A percentile compares a stretch with the other conserved stretches of the same genome.
Conservation (phyloP, 2,113 vertebrate genomes). For the Arothron firmamentum region DNA sequence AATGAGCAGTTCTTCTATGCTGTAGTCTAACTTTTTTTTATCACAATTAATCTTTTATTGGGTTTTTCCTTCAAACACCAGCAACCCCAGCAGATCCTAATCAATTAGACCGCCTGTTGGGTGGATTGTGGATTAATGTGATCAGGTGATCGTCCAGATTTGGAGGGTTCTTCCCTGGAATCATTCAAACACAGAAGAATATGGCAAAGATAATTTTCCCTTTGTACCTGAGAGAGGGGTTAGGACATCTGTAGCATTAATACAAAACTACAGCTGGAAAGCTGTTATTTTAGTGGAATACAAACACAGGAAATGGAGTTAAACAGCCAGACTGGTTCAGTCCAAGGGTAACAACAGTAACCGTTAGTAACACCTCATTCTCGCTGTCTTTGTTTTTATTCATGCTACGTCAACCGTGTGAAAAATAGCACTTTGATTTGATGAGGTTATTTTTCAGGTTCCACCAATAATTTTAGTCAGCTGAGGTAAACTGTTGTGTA, state of each 20-base stretch:
- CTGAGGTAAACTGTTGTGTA: too few species aligned
- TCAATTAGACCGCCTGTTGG: slow-evolving; percentile 9
- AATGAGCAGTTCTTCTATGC: too few species aligned
- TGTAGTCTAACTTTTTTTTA: too few species aligned
- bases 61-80: too few species aligned
- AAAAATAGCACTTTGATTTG: neutral
- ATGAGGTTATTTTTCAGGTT: slow-evolving; percentile 7
- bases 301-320: neutral
- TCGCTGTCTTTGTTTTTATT: neutral
- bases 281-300: neutral
- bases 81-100: too few species aligned
- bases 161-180: neutral
- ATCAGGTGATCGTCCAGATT: neutral
- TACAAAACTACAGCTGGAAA: neutral
- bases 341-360: neutral
- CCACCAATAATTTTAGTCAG: too few species aligned
- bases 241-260: neutral
- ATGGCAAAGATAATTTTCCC: neutral
- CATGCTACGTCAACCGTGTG: neutral
- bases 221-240: neutral
- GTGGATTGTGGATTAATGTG: neutral
- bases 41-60: too few species aligned
- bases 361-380: neutral
- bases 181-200: neutral
- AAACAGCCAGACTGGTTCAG: neutral